phyloP scores from a whole-genome alignment of 2,888 invertebrate genomes.

The Apodemia mormo region DNA sequence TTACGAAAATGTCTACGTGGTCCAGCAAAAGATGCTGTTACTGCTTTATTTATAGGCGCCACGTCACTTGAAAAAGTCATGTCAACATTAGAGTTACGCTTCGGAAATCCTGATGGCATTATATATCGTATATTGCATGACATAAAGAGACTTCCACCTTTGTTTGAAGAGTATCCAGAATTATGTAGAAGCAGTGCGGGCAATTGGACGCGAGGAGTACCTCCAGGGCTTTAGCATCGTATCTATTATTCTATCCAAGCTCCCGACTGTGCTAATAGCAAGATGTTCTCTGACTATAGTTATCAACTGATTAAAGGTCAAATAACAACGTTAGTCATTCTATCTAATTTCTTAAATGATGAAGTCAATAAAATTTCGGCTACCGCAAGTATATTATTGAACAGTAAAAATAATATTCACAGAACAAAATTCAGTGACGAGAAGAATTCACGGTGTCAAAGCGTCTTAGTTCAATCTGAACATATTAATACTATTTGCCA shows the following conservation, averaged over 20 bases:
- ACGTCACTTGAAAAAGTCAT: background rate
- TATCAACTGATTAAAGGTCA: conserved; percentile 30
- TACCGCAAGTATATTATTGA: background rate
- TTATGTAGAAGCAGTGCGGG: conserved; percentile 33
- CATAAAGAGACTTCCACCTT: conserved; percentile 32
- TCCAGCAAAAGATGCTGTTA: conserved; percentile 37
- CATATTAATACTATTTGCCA: conserved; percentile 16
- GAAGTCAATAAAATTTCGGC: conserved; percentile 34
- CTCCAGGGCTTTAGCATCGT: conserved; percentile 27
- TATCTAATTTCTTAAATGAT: conserved; percentile 37
- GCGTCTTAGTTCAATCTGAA: background rate
- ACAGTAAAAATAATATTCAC: background rate
- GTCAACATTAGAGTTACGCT: conserved; percentile 33
- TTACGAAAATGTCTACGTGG: conserved; percentile 39
- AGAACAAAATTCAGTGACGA: background rate
- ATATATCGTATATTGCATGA: conserved; percentile 34
- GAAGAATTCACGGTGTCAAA: background rate
- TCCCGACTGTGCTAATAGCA: conserved; percentile 34
- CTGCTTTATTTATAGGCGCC: background rate
- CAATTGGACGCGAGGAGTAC: conserved; percentile 31
- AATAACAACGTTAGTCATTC: conserved; percentile 33
- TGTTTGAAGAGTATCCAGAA: conserved; percentile 36
- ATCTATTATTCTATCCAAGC: conserved; percentile 33
- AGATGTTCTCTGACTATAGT: conserved; percentile 42
- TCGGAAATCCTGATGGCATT: conserved; percentile 39